These are phyloP conservation scores for Thelaira solivaga DNA, from an alignment of 2,888 invertebrate species.

Conservation along the genomic window DNA sequence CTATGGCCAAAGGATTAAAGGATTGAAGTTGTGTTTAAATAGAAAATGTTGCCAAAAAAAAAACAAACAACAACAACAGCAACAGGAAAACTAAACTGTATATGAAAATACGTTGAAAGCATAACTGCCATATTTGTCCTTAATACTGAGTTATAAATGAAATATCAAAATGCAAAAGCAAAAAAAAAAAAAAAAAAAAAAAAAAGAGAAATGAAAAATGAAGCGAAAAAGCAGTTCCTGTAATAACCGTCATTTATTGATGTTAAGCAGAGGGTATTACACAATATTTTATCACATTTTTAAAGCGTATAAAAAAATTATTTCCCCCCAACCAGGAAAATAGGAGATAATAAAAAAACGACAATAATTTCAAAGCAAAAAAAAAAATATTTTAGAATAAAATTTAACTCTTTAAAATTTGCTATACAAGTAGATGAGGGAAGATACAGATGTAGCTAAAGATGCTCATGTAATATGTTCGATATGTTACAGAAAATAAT, in stretches of 20 bases:
- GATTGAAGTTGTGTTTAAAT: constrained; percentile 29
- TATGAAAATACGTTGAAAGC: constrained; percentile 12
- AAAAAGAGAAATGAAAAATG: no score
- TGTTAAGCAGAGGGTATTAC: constrained; percentile 52
- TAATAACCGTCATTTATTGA: constrained; percentile 55
- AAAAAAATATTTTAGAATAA: no score
- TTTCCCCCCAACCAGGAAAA: not conserved
- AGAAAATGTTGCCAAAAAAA: not conserved
- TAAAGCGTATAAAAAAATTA: not conserved
- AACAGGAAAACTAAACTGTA: no score
- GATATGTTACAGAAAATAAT: no score
- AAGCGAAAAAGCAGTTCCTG: not conserved
- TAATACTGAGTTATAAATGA: not conserved
- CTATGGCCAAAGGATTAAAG: constrained; percentile 41
- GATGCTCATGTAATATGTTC: no score
- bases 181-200: not conserved
- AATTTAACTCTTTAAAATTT: no score
- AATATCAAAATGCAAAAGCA: not conserved
- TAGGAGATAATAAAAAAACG: not conserved
- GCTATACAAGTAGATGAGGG: no score
- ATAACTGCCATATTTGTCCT: not conserved
- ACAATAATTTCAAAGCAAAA: no score
- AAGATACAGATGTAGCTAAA: no score
- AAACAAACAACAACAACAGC: no score
- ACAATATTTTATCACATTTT: constrained; percentile 37